Percentiles rank a stretch among this genome's conserved stretches.
These are phyloP conservation scores for Silurus lanzhouensis DNA, from an alignment of 2,797 vertebrate species.

Conservation along the genomic window DNA sequence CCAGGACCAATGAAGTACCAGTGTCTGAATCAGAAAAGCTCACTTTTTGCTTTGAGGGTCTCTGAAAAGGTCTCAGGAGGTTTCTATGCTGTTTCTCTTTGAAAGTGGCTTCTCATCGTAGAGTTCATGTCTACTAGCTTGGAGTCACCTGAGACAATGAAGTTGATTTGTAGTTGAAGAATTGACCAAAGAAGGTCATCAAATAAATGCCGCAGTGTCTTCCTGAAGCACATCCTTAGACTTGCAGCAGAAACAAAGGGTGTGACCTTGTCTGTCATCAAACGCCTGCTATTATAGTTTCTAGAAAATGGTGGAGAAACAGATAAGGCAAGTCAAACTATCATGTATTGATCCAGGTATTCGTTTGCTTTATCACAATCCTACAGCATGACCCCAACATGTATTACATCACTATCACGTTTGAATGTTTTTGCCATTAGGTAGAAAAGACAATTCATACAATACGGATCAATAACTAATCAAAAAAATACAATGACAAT, in stretches of 20 bases:
- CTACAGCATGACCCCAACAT: slow-evolving; percentile 33
- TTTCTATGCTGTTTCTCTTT: slow-evolving; percentile 34
- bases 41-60: slow-evolving; percentile 40
- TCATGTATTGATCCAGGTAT: slow-evolving; percentile 41
- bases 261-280: slow-evolving; percentile 40
- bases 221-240: slow-evolving; percentile 38
- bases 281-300: slow-evolving; percentile 28
- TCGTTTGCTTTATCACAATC: slow-evolving; percentile 49
- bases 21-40: slow-evolving; percentile 37
- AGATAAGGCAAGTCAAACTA: slow-evolving; percentile 36
- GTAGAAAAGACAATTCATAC: background rate
- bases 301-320: slow-evolving; percentile 35
- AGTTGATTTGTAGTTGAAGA: slow-evolving; percentile 39
- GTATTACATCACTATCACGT: slow-evolving; percentile 28
- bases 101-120: slow-evolving; percentile 40
- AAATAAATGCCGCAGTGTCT: slow-evolving; percentile 43
- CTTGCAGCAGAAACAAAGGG: slow-evolving; percentile 44
- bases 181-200: slow-evolving; percentile 47
- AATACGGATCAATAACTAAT: slow-evolving; percentile 30
- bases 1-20: slow-evolving; percentile 56
- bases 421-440: slow-evolving; percentile 32
- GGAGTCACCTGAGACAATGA: slow-evolving; percentile 50
- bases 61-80: slow-evolving; percentile 40
- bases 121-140: slow-evolving; percentile 49
- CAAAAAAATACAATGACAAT: slow-evolving; percentile 34